phyloP scores from a whole-genome alignment of 30 jellyfish, hydroid and myxozoan species.

The Aurelia sp. region DNA sequence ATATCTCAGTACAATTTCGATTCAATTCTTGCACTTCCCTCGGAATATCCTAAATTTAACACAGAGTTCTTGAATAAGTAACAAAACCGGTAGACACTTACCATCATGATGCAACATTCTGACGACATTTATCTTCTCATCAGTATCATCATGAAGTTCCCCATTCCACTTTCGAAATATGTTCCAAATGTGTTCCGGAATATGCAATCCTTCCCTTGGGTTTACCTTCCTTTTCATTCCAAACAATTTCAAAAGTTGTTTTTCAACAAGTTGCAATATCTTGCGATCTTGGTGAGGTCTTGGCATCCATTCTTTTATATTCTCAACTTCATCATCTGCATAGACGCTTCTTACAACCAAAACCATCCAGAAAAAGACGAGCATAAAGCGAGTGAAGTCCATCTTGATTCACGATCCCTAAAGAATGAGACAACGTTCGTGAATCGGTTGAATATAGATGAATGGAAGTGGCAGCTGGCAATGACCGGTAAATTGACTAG shows the following conservation, averaged over 20 bases:
- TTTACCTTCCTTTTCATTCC: constrained; percentile 68
- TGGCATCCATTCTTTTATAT: constrained; percentile 40
- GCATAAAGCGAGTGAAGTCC: constrained; percentile 23
- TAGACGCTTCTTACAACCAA: not conserved
- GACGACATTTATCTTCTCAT: constrained; percentile 65
- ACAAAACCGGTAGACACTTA: constrained; percentile 10
- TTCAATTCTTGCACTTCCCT: not conserved
- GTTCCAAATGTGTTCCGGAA: constrained; percentile 80
- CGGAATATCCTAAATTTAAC: not conserved
- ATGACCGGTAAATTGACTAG: constrained; percentile 22
- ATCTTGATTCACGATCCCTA: constrained; percentile 29
- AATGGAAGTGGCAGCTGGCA: constrained; percentile 9
- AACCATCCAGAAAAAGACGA: not conserved
- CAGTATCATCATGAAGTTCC: constrained; percentile 69
- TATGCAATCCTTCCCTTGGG: constrained; percentile 54
- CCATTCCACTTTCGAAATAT: constrained; percentile 79
- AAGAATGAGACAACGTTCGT: constrained; percentile 13
- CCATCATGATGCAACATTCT: constrained; percentile 77
- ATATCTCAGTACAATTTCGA: too few relatives aligned
- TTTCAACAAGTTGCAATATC: constrained; percentile 52
- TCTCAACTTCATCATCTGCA: constrained; percentile 16
- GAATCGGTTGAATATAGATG: constrained; percentile 11
- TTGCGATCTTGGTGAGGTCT: constrained; percentile 33
- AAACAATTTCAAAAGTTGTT: constrained; percentile 56
- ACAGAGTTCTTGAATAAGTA: not conserved